Evolutionary conservation across 2,113 vertebrate genomes (phyloP).

Genomic region (Acanthochromis polyacanthus): DNA sequence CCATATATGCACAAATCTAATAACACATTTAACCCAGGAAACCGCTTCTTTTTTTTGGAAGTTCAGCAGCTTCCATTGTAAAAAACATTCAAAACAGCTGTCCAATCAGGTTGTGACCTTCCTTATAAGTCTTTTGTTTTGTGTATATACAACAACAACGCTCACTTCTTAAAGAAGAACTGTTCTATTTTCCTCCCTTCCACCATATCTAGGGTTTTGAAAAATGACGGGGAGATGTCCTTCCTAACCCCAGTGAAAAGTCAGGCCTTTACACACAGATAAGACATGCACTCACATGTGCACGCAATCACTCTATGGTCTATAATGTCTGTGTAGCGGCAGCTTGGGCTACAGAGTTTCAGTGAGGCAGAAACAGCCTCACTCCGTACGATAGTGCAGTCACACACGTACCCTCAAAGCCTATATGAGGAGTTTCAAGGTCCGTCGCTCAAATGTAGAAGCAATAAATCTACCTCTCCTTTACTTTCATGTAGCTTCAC

Average conservation of each 20-base stretch:
- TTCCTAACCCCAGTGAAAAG: not conserved
- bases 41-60: too few relatives aligned
- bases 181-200: too few relatives aligned
- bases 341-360: not conserved
- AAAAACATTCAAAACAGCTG: too few relatives aligned
- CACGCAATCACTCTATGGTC: not conserved
- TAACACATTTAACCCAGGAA: too few relatives aligned
- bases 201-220: too few relatives aligned
- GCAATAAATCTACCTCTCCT: conserved; percentile 46
- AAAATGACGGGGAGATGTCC: not conserved
- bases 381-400: not conserved
- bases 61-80: too few relatives aligned
- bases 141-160: too few relatives aligned
- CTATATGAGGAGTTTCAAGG: conserved; percentile 7
- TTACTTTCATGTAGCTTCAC: conserved; percentile 50
- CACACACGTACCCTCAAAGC: not conserved
- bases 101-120: too few relatives aligned
- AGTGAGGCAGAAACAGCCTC: conserved; percentile 16
- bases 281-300: not conserved
- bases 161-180: too few relatives aligned
- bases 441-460: conserved; percentile 19
- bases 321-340: not conserved
- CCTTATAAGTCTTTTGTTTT: too few relatives aligned
- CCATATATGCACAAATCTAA: too few relatives aligned
- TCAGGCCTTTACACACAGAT: not conserved